These are phyloP conservation scores for Nothobranchius kuhntae DNA, from an alignment of 2,113 vertebrate genomes.

Conservation along the genomic window DNA sequence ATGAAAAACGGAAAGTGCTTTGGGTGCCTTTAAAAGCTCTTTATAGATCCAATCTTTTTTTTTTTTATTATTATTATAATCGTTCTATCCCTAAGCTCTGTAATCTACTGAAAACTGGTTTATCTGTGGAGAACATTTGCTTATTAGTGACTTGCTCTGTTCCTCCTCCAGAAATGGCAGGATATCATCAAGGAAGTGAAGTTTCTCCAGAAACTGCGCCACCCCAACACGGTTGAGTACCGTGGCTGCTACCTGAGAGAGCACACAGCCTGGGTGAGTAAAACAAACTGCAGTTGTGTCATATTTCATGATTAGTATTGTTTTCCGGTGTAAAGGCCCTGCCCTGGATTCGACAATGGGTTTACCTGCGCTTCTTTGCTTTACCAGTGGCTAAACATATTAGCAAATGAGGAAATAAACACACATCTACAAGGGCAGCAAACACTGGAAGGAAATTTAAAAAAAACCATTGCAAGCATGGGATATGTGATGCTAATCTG, in stretches of 20 bases:
- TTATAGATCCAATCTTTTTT: too few species aligned
- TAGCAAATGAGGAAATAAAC: not conserved
- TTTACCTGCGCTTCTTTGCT: not conserved
- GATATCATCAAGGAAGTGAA: constrained; percentile 95
- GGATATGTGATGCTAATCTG: too few species aligned
- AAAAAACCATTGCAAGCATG: not conserved
- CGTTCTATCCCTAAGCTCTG: too few species aligned
- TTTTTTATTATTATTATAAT: too few species aligned
- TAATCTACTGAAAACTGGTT: not conserved
- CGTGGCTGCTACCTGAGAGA: constrained; percentile 92
- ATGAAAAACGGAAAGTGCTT: too few species aligned
- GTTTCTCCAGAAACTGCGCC: constrained; percentile 90
- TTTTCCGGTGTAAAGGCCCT: not conserved
- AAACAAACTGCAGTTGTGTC: not conserved
- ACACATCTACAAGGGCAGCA: not conserved
- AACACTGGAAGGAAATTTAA: not conserved
- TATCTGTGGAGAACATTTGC: not conserved
- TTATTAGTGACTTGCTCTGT: not conserved
- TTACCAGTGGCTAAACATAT: not conserved
- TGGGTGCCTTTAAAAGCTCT: too few species aligned
- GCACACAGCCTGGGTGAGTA: constrained; percentile 91
- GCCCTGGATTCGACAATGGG: not conserved
- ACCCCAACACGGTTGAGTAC: constrained; percentile 93
- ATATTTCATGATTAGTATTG: not conserved
- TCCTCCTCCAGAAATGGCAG: constrained; percentile 88